Base-by-base conservation (phyloP, 2,113 vertebrate species). In the Acrocephalus kingi region DNA sequence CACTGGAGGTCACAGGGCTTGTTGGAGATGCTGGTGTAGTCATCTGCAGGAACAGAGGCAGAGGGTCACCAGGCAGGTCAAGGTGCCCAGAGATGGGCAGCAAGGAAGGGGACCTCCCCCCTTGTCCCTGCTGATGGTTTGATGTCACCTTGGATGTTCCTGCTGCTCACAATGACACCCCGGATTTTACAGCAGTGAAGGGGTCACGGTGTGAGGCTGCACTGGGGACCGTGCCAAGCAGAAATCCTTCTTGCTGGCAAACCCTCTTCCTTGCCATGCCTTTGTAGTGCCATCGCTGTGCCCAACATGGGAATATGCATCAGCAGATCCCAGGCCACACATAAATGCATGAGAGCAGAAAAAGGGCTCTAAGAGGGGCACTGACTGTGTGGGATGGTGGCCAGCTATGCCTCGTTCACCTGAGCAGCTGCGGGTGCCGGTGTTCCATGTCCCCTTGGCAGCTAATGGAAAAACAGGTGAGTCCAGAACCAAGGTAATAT, bases 1-100 rank as follows among this genome's bases (percentile, higher is more conserved):
- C 99, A 99, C 80, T 99, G 99, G 67, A 99, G 98, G 96, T 99
- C 99, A 79, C 99, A 99, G 0, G 99, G 99, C 97, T 99, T 99
- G 86, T 98, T 99, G 96, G 99, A 99, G 97, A 99, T 99, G 91
- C 98, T 99, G 96, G 98, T 99, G 95, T 99, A 98, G 97, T 99
- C 99, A 94, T 99, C 99, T 99, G 69, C 76, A 86, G 66, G 74
- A 67, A 83, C n/a, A 90, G 54, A 69, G 35, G 62, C 76, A 88
- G 52, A 55, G 87, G 83, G 81, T 75, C 74, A 89, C 39, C 41
- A 39, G 35, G 48, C 45, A 88, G 62, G 31, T n/a, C 74, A n/a
- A 73, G n/a, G 41, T 64, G 45, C 54, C 77, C 35, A 35, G 52
- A 85, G 62, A 30, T 2, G 13, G 39, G 31, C 67, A 88, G 45